Evolutionary conservation across 2,888 invertebrate species (phyloP).

Genomic region (Arrhopalites spinosus): DNA sequence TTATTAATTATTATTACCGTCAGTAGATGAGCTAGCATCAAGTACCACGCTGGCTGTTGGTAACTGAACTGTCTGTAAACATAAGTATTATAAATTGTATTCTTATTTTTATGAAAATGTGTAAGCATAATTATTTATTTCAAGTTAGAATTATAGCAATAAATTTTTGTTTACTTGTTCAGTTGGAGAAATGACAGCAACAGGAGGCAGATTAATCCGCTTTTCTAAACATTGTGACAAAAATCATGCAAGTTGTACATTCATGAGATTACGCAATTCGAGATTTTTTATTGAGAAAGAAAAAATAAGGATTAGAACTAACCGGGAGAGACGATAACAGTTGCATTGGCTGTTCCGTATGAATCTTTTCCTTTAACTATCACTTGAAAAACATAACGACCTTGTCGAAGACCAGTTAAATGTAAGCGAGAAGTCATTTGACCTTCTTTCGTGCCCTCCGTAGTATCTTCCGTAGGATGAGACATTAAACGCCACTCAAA

Average conservation of each 20-base stretch:
- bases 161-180: no score
- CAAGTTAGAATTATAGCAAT: no score
- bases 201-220: slow-evolving; percentile 77
- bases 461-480: slow-evolving; percentile 76
- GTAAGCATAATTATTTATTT: no score
- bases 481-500: slow-evolving; percentile 87
- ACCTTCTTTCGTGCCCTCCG: slow-evolving; percentile 75
- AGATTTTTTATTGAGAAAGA: neutral
- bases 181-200: slow-evolving; percentile 82
- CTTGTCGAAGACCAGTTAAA: slow-evolving; percentile 81
- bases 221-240: slow-evolving; percentile 64
- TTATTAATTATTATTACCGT: slow-evolving; percentile 62
- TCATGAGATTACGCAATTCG: neutral
- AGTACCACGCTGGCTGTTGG: slow-evolving; percentile 89
- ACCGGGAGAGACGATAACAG: slow-evolving; percentile 84
- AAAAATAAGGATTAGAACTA: slow-evolving; percentile 19
- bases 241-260: neutral
- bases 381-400: slow-evolving; percentile 81
- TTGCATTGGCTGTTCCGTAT: slow-evolving; percentile 85
- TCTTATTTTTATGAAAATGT: no score
- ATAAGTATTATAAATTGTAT: no score
- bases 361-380: slow-evolving; percentile 78
- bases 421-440: slow-evolving; percentile 84
- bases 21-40: slow-evolving; percentile 62
- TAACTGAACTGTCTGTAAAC: slow-evolving; percentile 84